phyloP scores from a whole-genome alignment of 2,113 vertebrate species.

The Zosterops japonicus region DNA sequence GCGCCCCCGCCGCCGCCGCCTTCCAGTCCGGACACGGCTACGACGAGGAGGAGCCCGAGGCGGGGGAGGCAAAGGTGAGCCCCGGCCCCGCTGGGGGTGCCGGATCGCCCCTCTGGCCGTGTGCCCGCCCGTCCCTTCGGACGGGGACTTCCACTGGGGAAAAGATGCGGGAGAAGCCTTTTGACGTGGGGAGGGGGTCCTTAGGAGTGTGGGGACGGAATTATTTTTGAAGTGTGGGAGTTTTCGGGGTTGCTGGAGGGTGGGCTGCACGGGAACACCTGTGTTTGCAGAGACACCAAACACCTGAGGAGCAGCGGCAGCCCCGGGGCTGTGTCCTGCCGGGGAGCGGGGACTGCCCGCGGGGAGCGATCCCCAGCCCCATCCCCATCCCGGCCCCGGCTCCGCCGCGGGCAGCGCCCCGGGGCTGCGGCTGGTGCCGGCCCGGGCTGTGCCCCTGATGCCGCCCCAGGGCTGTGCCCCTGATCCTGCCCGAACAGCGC shows the following conservation, averaged over 20 bases:
- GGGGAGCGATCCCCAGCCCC: not conserved
- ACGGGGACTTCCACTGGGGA: not conserved
- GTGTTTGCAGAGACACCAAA: not conserved
- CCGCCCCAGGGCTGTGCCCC: too few relatives aligned
- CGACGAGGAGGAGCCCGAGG: conserved; percentile 73
- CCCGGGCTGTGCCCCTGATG: not conserved
- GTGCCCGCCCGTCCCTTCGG: not conserved
- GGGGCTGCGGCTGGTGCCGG: not conserved
- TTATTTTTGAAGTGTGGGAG: not conserved
- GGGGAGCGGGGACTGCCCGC: not conserved
- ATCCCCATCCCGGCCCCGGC: not conserved
- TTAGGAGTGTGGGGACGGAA: not conserved
- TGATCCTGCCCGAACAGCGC: too few relatives aligned
- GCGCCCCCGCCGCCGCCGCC: conserved; percentile 63
- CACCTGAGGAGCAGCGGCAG: not conserved
- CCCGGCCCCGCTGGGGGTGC: not conserved
- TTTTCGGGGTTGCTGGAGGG: not conserved
- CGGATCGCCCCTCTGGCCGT: not conserved
- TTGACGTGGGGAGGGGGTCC: not conserved
- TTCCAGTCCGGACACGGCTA: conserved; percentile 75
- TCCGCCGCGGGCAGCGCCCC: not conserved
- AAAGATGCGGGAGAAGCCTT: not conserved
- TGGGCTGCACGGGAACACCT: not conserved
- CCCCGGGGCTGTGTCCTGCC: not conserved
- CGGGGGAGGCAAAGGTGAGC: conserved; percentile 74